phyloP scores from a whole-genome alignment of 2,797 vertebrate species.

The Balearica regulorum region DNA sequence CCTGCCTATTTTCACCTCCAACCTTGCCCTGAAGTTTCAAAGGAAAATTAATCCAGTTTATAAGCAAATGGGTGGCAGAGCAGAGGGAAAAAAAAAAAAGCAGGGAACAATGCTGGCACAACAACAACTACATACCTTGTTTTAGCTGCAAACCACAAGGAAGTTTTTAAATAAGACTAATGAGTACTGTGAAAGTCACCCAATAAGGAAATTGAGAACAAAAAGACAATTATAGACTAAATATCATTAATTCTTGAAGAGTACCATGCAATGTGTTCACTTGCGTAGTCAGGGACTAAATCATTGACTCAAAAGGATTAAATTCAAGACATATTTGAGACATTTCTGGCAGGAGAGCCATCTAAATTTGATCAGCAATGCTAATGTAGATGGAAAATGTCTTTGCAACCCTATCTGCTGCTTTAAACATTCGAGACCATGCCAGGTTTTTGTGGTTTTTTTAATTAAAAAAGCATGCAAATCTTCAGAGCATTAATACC shows the following conservation, averaged over 20 bases:
- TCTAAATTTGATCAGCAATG: slow-evolving; percentile 11
- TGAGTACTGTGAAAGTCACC: neutral
- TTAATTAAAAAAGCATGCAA: neutral
- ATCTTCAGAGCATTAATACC: slow-evolving; percentile 20
- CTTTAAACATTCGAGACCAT: neutral
- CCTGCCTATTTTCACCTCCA: neutral
- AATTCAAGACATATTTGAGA: neutral
- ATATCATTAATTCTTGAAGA: neutral
- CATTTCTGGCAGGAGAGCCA: neutral
- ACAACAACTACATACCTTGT: neutral
- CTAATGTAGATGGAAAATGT: neutral
- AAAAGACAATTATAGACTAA: neutral
- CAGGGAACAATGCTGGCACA: neutral
- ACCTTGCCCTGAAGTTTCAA: neutral
- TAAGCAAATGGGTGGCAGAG: neutral
- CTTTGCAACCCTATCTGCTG: neutral
- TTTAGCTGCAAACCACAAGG: neutral
- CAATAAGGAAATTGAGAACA: neutral
- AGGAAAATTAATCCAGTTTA: neutral
- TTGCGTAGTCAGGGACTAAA: neutral
- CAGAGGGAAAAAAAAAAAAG: neutral
- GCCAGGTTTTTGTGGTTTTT: neutral
- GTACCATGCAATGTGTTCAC: neutral
- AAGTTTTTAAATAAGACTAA: neutral
- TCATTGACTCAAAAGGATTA: neutral